These are phyloP conservation scores for Myrmecophaga tridactyla DNA, from an alignment of 2,113 vertebrate genomes.

Conservation along the genomic window DNA sequence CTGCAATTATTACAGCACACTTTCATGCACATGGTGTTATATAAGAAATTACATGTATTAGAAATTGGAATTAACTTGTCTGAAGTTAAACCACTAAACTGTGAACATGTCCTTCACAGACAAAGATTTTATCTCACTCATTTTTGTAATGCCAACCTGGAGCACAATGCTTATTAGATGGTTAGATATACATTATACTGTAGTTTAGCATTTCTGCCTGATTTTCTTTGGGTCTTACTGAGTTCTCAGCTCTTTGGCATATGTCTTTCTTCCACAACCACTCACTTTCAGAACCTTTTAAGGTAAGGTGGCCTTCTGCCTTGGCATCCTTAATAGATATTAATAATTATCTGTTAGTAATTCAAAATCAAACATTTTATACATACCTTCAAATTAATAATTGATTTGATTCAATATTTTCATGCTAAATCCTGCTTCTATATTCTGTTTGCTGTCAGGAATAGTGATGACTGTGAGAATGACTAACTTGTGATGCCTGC, in stretches of 20 bases:
- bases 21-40: neutral
- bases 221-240: conserved; percentile 36
- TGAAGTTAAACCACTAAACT: neutral
- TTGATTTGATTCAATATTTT: conserved; percentile 68
- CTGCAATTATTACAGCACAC: neutral
- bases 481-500: conserved; percentile 30
- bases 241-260: neutral
- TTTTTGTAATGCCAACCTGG: neutral
- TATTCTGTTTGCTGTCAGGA: conserved; percentile 69
- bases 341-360: conserved; percentile 46
- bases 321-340: conserved; percentile 48
- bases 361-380: conserved; percentile 65
- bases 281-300: conserved; percentile 26
- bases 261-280: conserved; percentile 28
- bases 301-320: conserved; percentile 10
- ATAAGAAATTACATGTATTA: neutral
- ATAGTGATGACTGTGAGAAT: conserved; percentile 28
- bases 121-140: conserved; percentile 40
- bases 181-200: conserved; percentile 61
- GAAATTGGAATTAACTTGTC: neutral
- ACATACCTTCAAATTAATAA: conserved; percentile 61
- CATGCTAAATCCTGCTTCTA: conserved; percentile 46
- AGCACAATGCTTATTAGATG: neutral
- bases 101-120: neutral
- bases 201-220: neutral